These are phyloP conservation scores for Austrofundulus limnaeus DNA, from an alignment of 2,113 vertebrate species.

Conservation along the genomic window DNA sequence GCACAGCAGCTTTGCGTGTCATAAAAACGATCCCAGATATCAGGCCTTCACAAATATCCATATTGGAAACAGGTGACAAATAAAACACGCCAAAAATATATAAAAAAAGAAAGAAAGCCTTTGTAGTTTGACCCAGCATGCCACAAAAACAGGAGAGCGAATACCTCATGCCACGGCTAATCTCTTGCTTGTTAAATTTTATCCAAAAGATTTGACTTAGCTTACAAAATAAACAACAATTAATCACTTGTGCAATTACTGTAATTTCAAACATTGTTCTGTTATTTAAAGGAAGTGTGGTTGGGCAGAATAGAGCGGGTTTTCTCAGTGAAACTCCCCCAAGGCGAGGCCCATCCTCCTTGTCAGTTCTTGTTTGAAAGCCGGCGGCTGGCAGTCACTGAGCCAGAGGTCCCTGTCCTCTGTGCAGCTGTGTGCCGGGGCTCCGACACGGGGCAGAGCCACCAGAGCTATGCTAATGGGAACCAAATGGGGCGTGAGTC, in stretches of 20 bases:
- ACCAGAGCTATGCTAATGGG: conserved; percentile 79
- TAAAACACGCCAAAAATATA: conserved; percentile 64
- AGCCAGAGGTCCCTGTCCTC: conserved; percentile 74
- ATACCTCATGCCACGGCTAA: conserved; percentile 61
- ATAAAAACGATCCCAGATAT: conserved; percentile 65
- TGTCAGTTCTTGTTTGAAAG: conserved; percentile 69
- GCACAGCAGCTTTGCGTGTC: conserved; percentile 69
- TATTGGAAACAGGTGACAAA: conserved; percentile 82
- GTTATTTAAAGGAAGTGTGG: not conserved
- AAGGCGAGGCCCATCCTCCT: conserved; percentile 43
- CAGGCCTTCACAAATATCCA: conserved; percentile 70
- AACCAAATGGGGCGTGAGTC: conserved; percentile 80
- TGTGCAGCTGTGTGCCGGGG: conserved; percentile 73
- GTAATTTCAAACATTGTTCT: conserved; percentile 12
- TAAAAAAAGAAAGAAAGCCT: conserved; percentile 54
- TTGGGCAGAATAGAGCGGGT: conserved; percentile 1
- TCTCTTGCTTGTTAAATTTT: conserved; percentile 67
- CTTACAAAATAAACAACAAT: conserved; percentile 61
- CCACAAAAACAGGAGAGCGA: conserved; percentile 63
- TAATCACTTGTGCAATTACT: conserved; percentile 46
- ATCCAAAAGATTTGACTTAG: conserved; percentile 54
- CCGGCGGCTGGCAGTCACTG: conserved; percentile 57
- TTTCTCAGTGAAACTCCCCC: conserved; percentile 48
- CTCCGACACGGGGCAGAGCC: conserved; percentile 75
- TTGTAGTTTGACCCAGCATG: conserved; percentile 68